Conservation (phyloP, 2,888 invertebrate genomes). For the Sipha maydis region DNA sequence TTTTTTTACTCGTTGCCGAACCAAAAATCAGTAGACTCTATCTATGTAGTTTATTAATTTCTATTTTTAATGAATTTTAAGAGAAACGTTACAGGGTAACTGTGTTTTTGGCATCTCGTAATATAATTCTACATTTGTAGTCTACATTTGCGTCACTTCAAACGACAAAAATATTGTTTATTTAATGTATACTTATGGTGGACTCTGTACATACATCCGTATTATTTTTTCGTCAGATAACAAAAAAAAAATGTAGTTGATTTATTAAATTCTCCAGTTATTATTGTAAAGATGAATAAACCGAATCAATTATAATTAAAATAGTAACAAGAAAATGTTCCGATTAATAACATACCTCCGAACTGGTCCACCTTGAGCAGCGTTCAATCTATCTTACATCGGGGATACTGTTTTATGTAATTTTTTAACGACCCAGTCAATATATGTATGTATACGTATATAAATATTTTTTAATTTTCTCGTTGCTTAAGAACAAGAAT, state of each 20-base stretch:
- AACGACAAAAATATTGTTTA: background rate
- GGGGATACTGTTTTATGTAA: background rate
- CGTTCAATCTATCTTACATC: background rate
- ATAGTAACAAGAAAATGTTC: background rate
- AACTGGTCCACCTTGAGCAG: background rate
- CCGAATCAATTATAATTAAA: background rate
- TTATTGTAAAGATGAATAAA: background rate
- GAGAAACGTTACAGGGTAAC: conserved; percentile 12
- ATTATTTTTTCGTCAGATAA: too few species aligned
- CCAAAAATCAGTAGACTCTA: conserved; percentile 5
- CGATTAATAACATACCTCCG: background rate
- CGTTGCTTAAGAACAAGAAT: background rate
- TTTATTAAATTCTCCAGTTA: too few species aligned
- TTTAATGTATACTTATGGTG: too few species aligned
- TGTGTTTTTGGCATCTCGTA: conserved; percentile 40
- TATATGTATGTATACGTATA: background rate
- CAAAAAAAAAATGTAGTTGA: too few species aligned
- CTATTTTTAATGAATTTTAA: conserved; percentile 46
- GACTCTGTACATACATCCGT: too few species aligned
- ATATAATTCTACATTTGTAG: conserved; percentile 13
- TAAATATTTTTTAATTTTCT: background rate
- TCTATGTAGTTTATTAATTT: background rate
- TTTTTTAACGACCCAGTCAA: background rate
- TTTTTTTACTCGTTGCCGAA: background rate
- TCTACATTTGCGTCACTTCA: conserved; percentile 11